Conservation (phyloP, 2,797 vertebrate species). For the Manis crassicaudata region DNA sequence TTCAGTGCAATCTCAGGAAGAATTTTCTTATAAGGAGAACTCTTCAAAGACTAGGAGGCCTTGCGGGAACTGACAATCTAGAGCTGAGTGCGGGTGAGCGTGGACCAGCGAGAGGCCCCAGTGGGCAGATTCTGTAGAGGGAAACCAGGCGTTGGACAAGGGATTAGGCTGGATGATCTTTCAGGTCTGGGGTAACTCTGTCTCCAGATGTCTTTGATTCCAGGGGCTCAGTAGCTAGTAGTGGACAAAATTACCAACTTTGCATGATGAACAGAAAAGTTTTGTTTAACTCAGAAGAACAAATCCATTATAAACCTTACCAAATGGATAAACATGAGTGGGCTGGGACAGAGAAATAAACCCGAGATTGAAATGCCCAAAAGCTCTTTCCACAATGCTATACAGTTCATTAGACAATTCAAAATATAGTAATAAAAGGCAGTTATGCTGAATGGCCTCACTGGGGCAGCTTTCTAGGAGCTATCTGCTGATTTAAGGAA, state of each 20-base stretch:
- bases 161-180: not conserved
- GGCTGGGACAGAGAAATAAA: not conserved
- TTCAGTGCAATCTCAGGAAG: not conserved
- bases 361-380: not conserved
- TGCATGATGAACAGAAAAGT: not conserved
- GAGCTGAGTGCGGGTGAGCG: not conserved
- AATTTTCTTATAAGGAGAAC: not conserved
- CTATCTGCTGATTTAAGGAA: slow-evolving; percentile 49
- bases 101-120: not conserved
- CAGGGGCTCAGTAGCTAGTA: not conserved
- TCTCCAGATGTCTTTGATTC: slow-evolving; percentile 55
- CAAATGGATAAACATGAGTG: slow-evolving; percentile 16
- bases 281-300: slow-evolving; percentile 51
- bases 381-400: not conserved
- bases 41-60: not conserved
- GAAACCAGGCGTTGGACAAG: not conserved
- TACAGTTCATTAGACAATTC: slow-evolving; percentile 42
- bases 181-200: not conserved
- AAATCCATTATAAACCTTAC: slow-evolving; percentile 52
- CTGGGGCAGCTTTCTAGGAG: not conserved
- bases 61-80: not conserved
- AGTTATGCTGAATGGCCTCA: not conserved
- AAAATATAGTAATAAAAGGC: not conserved
- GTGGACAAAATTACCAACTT: slow-evolving; percentile 19
- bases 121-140: not conserved